Base-by-base conservation (phyloP, 2,888 invertebrate species). In the Drosophila mimetica region DNA sequence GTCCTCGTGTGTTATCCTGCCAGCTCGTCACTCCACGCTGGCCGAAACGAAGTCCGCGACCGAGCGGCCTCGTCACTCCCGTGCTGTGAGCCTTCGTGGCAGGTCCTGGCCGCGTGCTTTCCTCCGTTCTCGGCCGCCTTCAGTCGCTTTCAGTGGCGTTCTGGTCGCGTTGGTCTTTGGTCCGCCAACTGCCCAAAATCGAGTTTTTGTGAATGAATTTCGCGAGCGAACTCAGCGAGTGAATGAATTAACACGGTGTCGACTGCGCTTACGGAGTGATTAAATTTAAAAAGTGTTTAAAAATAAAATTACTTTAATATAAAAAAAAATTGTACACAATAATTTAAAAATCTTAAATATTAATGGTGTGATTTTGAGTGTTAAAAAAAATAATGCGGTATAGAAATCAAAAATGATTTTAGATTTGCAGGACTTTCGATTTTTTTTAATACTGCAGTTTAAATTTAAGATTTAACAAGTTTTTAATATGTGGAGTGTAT, bases 81-180 rank as follows among this genome's bases (percentile, higher is more conserved):
- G 67, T 47, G 61, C 55, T 57, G 54, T 66, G 55, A 66, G 55
- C 54, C 52, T 50, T 71, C 69, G 77, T 71, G 54, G 59, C 61
- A 52, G 51, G 59, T 72, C 53, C 74, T 75, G 70, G 66, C 70
- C 66, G 61, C 77, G 63, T 64, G 44, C 55, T 46, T 42, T 46
- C 30, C 59, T 72, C 30, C 55, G 63, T 39, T 58, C 54, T 30
- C 39, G 39, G 73, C 60, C 65, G 67, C 60, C 48, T 67, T 74
- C 65, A 84, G 86, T 85, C 66, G 67, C 64, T 52, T 65, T 74
- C 71, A 86, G 83, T 85, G 79, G 67, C 71, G 79, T 75, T 77
- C 60, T 65, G 53, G 52, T 63, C 86, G 83, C 74, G 72, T 73
- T 69, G 63, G 52, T 65, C 60, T 41, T 53, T 65, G 44, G 70